Base-by-base conservation (phyloP, 2,888 invertebrate species). In the Plusia festucae region DNA sequence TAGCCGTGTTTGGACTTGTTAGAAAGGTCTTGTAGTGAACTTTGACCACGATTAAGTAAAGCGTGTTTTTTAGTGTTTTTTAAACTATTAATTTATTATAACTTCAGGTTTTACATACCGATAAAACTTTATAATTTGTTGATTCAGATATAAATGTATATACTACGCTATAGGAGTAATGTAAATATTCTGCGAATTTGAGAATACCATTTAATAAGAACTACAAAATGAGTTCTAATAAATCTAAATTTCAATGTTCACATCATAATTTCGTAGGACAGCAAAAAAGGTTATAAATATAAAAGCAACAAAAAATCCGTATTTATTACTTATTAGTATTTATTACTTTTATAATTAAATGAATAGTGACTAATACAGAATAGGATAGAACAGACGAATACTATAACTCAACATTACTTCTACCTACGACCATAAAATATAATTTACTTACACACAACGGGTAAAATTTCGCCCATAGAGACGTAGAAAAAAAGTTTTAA, bases 401-500 rank as follows among this genome's bases (percentile, higher is more conserved):
- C 7, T 49, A 24, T 49, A 67, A 53, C 51, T 57, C 15, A 59
- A 24, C 11, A 54, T 60, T 27, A 20, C 24, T 60, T 64, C 40
- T 53, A 51, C 64, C 67, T 53, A 68, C 49, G 18, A 18, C 22
- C 61, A 63, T 34, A 64, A 27, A 67, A 65, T 34, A 44, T 69
- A 78, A 70, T 65, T 66, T 60, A 70, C 55, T 54, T 60, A 71
- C 71, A 54, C 57, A 68, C 67, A 68, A 72, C 60, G 15, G 78
- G 58, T 68, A 78, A 76, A 78, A 65, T 58, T 68, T 73, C 68
- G 67, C 61, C 68, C 63, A 70, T 55, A 70, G 70, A 81, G 65
- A 27, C 58, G 15, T 53, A 53, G 34, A 81, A 75, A 81, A 79
- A 79, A 78, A 65, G n/a, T 59, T 57, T 68, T 75, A 81, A 79